phyloP scores from a whole-genome alignment of 2,797 vertebrate genomes.

The Enteromius mattozi region DNA sequence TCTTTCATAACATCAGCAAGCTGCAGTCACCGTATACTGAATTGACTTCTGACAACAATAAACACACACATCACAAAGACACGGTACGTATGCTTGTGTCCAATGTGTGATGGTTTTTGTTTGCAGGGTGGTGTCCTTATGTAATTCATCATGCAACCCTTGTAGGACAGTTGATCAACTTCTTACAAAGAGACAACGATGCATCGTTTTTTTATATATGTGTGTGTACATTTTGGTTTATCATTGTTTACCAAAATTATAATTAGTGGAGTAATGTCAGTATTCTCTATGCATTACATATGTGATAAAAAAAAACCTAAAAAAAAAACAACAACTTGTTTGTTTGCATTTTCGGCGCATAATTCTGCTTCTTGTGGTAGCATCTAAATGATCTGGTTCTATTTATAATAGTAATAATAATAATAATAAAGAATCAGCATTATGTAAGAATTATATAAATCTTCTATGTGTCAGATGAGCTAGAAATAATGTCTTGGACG shows the following conservation, averaged over 20 bases:
- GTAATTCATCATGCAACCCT: slow-evolving; percentile 33
- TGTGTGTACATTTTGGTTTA: neutral
- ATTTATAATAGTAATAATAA: neutral
- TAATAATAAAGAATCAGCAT: neutral
- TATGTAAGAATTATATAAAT: neutral
- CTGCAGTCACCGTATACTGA: slow-evolving; percentile 55
- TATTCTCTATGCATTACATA: neutral
- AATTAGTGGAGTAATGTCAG: neutral
- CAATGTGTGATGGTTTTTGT: slow-evolving; percentile 32
- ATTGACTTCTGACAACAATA: slow-evolving; percentile 59
- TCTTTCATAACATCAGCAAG: slow-evolving; percentile 46
- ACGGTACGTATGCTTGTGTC: slow-evolving; percentile 64
- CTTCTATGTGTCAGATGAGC: neutral
- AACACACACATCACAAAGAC: slow-evolving; percentile 56
- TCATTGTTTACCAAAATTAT: neutral
- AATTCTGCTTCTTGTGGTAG: neutral
- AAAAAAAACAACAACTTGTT: too few species aligned
- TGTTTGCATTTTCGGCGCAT: neutral
- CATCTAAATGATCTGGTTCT: neutral
- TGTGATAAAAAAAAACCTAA: neutral
- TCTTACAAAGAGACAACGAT: slow-evolving; percentile 2
- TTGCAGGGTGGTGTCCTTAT: slow-evolving; percentile 57
- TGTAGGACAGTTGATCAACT: slow-evolving; percentile 34
- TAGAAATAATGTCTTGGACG: neutral
- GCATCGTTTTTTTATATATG: neutral